Conservation (phyloP, 2,888 invertebrate genomes). For the Drosophila ochracea region DNA sequence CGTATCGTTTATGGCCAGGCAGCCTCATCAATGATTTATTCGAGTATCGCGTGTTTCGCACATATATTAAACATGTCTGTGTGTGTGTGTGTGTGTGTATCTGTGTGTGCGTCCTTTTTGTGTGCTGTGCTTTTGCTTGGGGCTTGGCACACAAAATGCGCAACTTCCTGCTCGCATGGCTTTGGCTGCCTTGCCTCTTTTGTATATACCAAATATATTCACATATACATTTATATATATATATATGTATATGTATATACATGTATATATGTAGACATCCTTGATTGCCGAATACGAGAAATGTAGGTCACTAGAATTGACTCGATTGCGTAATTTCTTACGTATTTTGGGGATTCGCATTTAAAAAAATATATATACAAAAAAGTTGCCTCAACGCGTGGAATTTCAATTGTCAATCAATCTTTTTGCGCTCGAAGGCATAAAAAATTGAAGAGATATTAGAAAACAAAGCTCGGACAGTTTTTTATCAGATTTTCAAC, state of each 20-base stretch:
- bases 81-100: conserved; percentile 11
- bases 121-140: conserved; percentile 46
- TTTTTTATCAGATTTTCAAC: neutral
- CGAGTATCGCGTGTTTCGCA: conserved; percentile 72
- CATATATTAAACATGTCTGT: conserved; percentile 25
- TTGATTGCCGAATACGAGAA: conserved; percentile 66
- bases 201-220: conserved; percentile 30
- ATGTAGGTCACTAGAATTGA: conserved; percentile 74
- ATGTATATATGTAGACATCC: conserved; percentile 54
- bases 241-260: conserved; percentile 21
- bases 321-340: conserved; percentile 63
- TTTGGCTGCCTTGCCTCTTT: conserved; percentile 46
- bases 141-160: conserved; percentile 68
- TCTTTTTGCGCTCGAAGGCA: neutral
- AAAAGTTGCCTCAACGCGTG: conserved; percentile 8
- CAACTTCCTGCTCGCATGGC: conserved; percentile 76
- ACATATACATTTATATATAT: conserved; percentile 36
- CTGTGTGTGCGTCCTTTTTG: conserved; percentile 45
- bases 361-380: neutral
- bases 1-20: conserved; percentile 33
- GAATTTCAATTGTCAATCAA: conserved; percentile 9
- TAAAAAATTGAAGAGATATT: neutral
- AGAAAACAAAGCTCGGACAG: neutral
- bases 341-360: conserved; percentile 21
- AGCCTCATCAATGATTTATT: conserved; percentile 78